phyloP scores from a whole-genome alignment of 2,113 vertebrate genomes.

The Misgurnus mizolepis region DNA sequence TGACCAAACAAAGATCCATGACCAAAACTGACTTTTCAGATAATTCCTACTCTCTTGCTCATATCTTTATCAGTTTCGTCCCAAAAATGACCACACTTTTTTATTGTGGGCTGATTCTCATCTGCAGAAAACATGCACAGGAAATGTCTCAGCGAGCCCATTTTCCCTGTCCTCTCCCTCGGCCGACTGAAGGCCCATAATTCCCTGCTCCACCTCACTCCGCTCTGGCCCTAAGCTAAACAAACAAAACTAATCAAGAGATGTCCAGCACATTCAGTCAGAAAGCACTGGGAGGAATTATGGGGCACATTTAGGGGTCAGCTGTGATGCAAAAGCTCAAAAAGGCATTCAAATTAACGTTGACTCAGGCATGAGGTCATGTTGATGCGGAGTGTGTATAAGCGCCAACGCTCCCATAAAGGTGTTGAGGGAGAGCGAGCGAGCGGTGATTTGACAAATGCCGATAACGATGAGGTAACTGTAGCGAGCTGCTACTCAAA shows the following conservation, averaged over 20 bases:
- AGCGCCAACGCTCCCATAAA: conserved; percentile 17
- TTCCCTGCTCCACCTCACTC: conserved; percentile 7
- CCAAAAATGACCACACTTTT: background rate
- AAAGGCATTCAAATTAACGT: conserved; percentile 7
- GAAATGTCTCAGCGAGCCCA: conserved; percentile 73
- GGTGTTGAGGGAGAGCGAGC: conserved; percentile 16
- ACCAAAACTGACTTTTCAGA: no score
- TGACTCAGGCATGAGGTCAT: conserved; percentile 13
- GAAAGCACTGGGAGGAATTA: conserved; percentile 32
- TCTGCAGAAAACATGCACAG: conserved; percentile 76
- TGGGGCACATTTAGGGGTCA: conserved; percentile 1
- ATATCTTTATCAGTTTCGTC: no score
- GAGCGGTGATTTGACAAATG: conserved; percentile 16
- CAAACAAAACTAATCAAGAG: conserved; percentile 48
- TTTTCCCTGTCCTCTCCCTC: conserved; percentile 68
- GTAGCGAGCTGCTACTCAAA: conserved; percentile 16
- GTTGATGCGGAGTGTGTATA: background rate
- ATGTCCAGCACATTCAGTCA: background rate
- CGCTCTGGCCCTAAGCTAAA: conserved; percentile 17
- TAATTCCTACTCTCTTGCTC: no score
- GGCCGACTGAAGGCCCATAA: conserved; percentile 28
- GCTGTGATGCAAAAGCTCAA: conserved; percentile 27
- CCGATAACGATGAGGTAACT: conserved; percentile 29
- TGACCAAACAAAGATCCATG: no score
- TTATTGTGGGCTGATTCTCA: conserved; percentile 65